Conservation (phyloP, 2,113 vertebrate species). For the Eupsittula cactorum region DNA sequence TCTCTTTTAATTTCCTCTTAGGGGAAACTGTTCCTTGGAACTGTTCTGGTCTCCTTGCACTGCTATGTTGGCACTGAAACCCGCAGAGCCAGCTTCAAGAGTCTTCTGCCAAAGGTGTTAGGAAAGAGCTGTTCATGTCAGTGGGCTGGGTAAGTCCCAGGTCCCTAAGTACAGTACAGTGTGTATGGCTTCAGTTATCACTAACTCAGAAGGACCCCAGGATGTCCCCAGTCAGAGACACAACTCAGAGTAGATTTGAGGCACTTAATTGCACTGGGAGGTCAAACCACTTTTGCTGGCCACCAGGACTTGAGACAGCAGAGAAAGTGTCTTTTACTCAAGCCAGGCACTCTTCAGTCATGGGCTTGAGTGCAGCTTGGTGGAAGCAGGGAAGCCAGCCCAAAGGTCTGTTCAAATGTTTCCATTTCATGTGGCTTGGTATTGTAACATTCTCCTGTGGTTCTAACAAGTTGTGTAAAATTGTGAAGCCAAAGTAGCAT, state of each 20-base stretch:
- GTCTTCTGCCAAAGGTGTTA: constrained; percentile 46
- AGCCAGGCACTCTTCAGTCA: constrained; percentile 15
- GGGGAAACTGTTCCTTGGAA: constrained; percentile 6
- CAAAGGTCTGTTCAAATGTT: constrained; percentile 60
- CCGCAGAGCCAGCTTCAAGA: not conserved
- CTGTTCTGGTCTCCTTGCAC: not conserved
- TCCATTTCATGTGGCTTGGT: constrained; percentile 69
- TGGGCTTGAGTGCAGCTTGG: not conserved
- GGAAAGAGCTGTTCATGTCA: not conserved
- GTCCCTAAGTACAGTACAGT: not conserved
- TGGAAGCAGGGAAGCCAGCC: constrained; percentile 29
- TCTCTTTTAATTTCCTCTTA: constrained; percentile 52
- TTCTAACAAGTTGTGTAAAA: constrained; percentile 69
- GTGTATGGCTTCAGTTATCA: not conserved
- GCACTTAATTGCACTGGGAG: not conserved
- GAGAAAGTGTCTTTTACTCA: not conserved
- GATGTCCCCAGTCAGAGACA: not conserved
- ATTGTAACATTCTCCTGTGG: constrained; percentile 50
- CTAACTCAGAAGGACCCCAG: not conserved
- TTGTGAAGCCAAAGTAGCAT: constrained; percentile 75
- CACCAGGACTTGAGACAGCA: not conserved
- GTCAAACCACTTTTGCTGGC: not conserved
- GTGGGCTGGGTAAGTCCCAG: not conserved
- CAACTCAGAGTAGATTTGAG: not conserved
- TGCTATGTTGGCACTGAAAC: constrained; percentile 1